Percentiles rank a stretch among this genome's conserved stretches.
Conservation (phyloP, 2,888 invertebrate genomes). For the Nycteola revayana region DNA sequence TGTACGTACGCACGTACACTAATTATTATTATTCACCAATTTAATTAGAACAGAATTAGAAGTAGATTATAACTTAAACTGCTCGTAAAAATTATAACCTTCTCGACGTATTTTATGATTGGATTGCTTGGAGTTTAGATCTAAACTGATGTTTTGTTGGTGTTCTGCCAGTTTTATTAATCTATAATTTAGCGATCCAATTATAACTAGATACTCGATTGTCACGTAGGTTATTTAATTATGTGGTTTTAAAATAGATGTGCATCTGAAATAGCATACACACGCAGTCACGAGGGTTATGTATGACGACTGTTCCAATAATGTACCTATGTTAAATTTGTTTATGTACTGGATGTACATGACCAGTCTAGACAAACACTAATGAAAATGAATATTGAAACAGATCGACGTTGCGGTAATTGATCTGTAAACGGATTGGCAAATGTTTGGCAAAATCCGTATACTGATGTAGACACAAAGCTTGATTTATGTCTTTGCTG, state of each 20-base stretch:
- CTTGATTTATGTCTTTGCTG: too few relatives aligned
- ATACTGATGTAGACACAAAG: too few relatives aligned
- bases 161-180: conserved; percentile 53
- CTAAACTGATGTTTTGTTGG: conserved; percentile 38
- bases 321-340: too few relatives aligned
- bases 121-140: conserved; percentile 7
- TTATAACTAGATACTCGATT: conserved; percentile 37
- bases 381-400: conserved; percentile 19
- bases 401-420: conserved; percentile 15
- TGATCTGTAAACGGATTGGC: conserved; percentile 15
- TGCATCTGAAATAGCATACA: conserved; percentile 13
- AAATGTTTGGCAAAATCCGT: too few relatives aligned
- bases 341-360: too few relatives aligned
- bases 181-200: conserved; percentile 53
- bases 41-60: too few relatives aligned
- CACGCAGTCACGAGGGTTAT: conserved; percentile 1
- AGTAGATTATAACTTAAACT: conserved; percentile 19
- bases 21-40: too few relatives aligned
- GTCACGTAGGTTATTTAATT: conserved; percentile 30
- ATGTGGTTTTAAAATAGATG: conserved; percentile 21
- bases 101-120: conserved; percentile 5
- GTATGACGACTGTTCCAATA: conserved; percentile 2
- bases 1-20: conserved; percentile 39
- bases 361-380: conserved; percentile 16
- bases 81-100: conserved; percentile 14